Percentiles rank a stretch among this genome's conserved stretches.
Conservation (phyloP, 2,797 vertebrate species). For the Anguilla megastoma region DNA sequence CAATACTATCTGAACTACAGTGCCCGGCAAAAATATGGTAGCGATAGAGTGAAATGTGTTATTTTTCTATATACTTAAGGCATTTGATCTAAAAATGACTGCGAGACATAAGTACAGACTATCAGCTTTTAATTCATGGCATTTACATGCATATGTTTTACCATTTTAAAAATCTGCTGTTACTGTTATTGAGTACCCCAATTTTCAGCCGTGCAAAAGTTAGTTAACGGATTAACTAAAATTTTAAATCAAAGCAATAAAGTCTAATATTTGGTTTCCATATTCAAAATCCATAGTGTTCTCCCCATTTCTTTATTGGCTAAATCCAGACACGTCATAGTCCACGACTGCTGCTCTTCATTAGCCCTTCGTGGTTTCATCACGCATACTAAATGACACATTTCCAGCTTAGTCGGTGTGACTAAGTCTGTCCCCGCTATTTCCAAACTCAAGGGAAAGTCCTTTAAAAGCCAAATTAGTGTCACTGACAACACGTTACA, state of each 20-base stretch:
- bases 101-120: too few species aligned
- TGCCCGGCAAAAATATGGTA: too few species aligned
- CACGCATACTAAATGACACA: background rate
- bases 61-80: too few species aligned
- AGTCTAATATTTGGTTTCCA: background rate
- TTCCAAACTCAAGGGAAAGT: background rate
- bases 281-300: background rate
- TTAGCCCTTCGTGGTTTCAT: background rate
- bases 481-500: background rate
- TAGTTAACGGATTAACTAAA: background rate
- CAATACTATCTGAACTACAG: too few species aligned
- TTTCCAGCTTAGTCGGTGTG: background rate
- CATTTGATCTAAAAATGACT: too few species aligned
- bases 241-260: background rate
- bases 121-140: too few species aligned
- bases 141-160: too few species aligned
- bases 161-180: too few species aligned
- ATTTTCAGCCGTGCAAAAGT: too few species aligned
- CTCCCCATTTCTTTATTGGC: background rate
- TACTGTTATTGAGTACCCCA: too few species aligned
- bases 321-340: background rate
- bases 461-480: conserved; percentile 5
- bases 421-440: background rate
- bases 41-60: too few species aligned
- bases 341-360: background rate